Base-by-base conservation (phyloP, 2,888 invertebrate species). In the Scrobipalpa costella region DNA sequence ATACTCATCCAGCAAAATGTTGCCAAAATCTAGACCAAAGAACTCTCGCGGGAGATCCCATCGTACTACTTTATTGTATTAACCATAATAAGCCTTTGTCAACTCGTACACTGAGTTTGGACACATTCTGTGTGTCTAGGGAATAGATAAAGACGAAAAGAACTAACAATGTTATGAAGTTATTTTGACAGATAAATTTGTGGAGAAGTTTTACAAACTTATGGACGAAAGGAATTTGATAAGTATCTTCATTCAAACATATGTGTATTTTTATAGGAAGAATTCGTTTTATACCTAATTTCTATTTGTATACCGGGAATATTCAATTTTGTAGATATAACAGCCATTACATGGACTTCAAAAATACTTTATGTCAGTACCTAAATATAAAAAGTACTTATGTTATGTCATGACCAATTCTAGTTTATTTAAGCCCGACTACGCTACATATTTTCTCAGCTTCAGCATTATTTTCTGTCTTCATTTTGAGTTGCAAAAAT, bases 81-180 rank as follows among this genome's bases (percentile, higher is more conserved):
- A 49, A 19, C 49, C 9, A 49, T 49, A 49, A 49, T 49, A 19
- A 49, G 19, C 19, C 49, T 49, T 49, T 49, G 49, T 49, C 49
- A 49, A 19, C 49, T 1, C 49, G 49, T 49, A 19, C 49, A 19
- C 49, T 19, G 19, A 19, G 19, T 49, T 49, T 49, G 19, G 19
- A 49, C 49, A 19, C 19, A 47, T 49, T 19, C 17, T 9, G 49
- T n/a, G 7, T 49, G 49, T 49, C 49, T 49, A 49, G 49, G 49
- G 49, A 49, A 49, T 9, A 19, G n/a, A 49, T 49, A 49, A 19
- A 49, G 17, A 49, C 17, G 17, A 19, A 49, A 47, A 49, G 19
- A 9, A 47, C 40, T 40, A 11, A 13, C 40, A 40, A n/a, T n/a
- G 15, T 44, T 44, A 9, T 44, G n/a, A 44, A 15, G 5, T 15